A percentile compares a stretch with the other conserved stretches of the same genome.
Evolutionary conservation across 1,140 invertebrate species (phyloP).

Genomic region (Bombyx mandarina): DNA sequence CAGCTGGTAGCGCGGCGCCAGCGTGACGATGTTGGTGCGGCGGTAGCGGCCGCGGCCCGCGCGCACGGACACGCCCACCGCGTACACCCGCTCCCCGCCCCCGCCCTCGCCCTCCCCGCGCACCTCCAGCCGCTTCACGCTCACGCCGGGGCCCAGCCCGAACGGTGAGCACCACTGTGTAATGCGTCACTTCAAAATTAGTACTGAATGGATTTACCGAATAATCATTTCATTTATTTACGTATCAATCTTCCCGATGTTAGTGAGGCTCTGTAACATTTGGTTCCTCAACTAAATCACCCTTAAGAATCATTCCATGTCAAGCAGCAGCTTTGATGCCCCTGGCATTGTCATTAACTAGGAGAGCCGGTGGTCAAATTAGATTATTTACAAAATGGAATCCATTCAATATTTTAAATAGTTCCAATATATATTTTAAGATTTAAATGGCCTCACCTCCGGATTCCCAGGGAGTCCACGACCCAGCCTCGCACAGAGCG

Average conservation of each 20-base stretch:
- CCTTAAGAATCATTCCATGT: too few species aligned
- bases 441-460: conserved; percentile 44
- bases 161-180: conserved; percentile 86
- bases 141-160: conserved; percentile 82
- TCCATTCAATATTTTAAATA: too few species aligned
- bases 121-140: conserved; percentile 68
- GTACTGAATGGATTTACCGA: too few species aligned
- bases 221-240: too few species aligned
- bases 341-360: too few species aligned
- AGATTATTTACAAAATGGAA: too few species aligned
- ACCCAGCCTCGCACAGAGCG: conserved; percentile 80
- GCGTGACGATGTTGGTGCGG: conserved; percentile 91
- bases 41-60: conserved; percentile 89
- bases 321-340: too few species aligned
- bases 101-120: conserved; percentile 74
- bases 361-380: too few species aligned
- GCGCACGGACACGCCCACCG: conserved; percentile 90
- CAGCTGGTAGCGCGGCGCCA: conserved; percentile 93
- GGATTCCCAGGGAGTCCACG: conserved; percentile 76
- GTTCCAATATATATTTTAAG: too few species aligned
- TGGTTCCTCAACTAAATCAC: too few species aligned
- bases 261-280: too few species aligned
- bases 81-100: conserved; percentile 73
- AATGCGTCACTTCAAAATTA: background rate
- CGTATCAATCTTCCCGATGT: too few species aligned